Evolutionary conservation across 2,797 vertebrate genomes (phyloP).

Genomic region (Acanthurus lineatus): DNA sequence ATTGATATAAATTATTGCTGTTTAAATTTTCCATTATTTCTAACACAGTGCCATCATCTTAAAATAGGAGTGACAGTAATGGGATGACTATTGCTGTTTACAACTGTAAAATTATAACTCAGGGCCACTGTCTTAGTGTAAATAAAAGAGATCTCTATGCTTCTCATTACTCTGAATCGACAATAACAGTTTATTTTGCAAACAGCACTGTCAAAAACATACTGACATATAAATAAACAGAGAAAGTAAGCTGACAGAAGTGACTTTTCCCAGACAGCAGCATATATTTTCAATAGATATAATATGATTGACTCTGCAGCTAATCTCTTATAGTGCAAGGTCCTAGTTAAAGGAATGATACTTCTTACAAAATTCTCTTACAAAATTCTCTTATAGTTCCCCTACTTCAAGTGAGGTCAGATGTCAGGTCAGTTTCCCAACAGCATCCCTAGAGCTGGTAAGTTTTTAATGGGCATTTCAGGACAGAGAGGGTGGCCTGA

Average conservation of each 20-base stretch:
- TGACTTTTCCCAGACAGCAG: not conserved
- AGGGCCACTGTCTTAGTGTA: not conserved
- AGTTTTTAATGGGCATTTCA: constrained; percentile 15
- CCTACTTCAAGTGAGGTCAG: constrained; percentile 6
- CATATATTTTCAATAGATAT: not conserved
- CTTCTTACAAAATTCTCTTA: not conserved
- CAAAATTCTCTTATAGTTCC: not conserved
- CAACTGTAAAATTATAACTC: not conserved
- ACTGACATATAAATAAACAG: not conserved
- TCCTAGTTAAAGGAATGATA: not conserved
- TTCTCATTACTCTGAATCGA: not conserved
- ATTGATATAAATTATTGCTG: not conserved
- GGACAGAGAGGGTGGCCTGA: not conserved
- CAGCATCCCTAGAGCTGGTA: constrained; percentile 12
- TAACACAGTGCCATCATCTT: not conserved
- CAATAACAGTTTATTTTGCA: not conserved
- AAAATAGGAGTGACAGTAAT: not conserved
- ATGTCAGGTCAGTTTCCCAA: constrained; percentile 14
- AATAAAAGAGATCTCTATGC: not conserved
- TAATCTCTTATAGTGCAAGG: not conserved
- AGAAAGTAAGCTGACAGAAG: not conserved
- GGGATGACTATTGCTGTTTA: not conserved
- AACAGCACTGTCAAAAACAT: not conserved
- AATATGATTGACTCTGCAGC: not conserved
- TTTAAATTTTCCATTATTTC: constrained; percentile 5